These are phyloP conservation scores for Helicoverpa zea DNA, from an alignment of 1,140 invertebrate species.

Conservation along the genomic window DNA sequence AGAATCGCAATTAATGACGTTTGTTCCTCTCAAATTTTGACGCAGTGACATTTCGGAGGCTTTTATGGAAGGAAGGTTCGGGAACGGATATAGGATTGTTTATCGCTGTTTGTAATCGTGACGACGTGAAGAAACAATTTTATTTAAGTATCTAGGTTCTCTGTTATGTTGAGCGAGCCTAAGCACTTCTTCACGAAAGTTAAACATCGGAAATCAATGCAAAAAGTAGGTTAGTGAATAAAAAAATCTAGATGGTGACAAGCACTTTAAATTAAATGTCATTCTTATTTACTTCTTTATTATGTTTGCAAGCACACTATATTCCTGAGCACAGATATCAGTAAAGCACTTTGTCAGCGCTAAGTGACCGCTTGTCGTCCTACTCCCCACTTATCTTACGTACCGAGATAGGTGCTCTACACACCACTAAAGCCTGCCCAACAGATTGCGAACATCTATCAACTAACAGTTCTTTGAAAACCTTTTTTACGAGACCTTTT, in stretches of 20 bases:
- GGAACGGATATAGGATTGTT: background rate
- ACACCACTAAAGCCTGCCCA: constrained; percentile 11
- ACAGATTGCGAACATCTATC: constrained; percentile 31
- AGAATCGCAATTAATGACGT: constrained; percentile 40
- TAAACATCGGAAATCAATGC: too few species aligned
- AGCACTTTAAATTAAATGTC: too few species aligned
- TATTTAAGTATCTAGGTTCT: too few species aligned
- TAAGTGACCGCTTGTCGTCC: background rate
- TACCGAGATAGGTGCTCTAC: background rate
- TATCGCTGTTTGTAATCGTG: background rate
- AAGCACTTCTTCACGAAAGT: too few species aligned
- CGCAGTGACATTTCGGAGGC: background rate
- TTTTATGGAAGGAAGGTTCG: background rate
- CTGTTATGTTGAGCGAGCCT: too few species aligned
- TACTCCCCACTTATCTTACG: background rate
- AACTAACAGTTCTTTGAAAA: constrained; percentile 36
- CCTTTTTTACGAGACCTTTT: constrained; percentile 34
- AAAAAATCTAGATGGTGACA: too few species aligned
- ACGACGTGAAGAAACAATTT: background rate
- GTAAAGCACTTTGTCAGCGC: background rate
- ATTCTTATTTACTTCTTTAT: too few species aligned
- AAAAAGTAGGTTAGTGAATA: too few species aligned
- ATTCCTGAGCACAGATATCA: too few species aligned
- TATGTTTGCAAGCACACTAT: too few species aligned
- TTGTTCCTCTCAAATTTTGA: constrained; percentile 47